Evolutionary conservation across 2,888 invertebrate species (phyloP).

Genomic region (Mayetiola destructor): DNA sequence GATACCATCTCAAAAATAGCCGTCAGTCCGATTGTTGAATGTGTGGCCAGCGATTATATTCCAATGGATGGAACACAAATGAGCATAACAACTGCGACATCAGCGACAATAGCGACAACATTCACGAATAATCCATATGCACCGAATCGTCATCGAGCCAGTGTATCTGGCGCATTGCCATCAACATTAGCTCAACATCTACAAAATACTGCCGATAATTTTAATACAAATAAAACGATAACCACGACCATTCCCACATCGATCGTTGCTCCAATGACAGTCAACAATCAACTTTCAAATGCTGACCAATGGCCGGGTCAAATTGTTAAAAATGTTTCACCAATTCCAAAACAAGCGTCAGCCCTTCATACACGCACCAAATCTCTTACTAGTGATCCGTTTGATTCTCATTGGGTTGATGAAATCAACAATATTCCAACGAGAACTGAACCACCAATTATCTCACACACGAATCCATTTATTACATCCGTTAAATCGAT

Average conservation of each 20-base stretch:
- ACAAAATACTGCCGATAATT: slow-evolving; percentile 22
- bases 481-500: slow-evolving; percentile 36
- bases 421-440: neutral
- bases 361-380: slow-evolving; percentile 44
- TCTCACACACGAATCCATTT: slow-evolving; percentile 31
- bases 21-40: slow-evolving; percentile 21
- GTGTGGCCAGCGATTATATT: neutral
- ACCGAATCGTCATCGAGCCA: slow-evolving; percentile 35
- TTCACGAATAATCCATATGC: neutral
- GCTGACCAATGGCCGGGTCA: slow-evolving; percentile 75
- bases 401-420: slow-evolving; percentile 69
- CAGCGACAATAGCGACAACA: neutral
- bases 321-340: slow-evolving; percentile 46
- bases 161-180: slow-evolving; percentile 43
- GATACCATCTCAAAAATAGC: neutral
- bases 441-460: slow-evolving; percentile 9
- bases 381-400: slow-evolving; percentile 52
- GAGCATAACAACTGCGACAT: neutral
- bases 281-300: slow-evolving; percentile 44
- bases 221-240: slow-evolving; percentile 21
- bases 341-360: slow-evolving; percentile 37
- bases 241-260: slow-evolving; percentile 18
- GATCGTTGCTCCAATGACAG: slow-evolving; percentile 28
- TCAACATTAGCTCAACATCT: slow-evolving; percentile 22
- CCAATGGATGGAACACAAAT: neutral